Percentiles rank a stretch among this genome's conserved stretches.
phyloP scores from a whole-genome alignment of 1,140 invertebrate genomes.

The Zaprionus tsacasi region DNA sequence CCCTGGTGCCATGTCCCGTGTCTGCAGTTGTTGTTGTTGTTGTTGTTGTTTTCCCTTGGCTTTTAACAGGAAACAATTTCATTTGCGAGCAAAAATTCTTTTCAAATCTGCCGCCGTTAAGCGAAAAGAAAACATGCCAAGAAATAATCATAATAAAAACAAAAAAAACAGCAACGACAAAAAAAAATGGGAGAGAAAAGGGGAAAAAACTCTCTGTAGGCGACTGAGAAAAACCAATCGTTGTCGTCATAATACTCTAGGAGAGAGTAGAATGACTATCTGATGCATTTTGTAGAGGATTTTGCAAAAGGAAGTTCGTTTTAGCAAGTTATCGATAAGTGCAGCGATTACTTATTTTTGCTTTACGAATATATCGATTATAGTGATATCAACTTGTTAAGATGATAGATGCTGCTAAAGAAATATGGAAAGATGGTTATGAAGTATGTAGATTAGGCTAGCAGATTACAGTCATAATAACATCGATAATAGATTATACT shows the following conservation, averaged over 20 bases:
- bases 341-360: no score
- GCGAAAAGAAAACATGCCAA: constrained; percentile 80
- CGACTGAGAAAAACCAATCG: constrained; percentile 68
- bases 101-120: constrained; percentile 80
- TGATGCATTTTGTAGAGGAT: not conserved
- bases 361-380: no score
- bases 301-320: not conserved
- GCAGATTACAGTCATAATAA: no score
- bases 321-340: not conserved
- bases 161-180: constrained; percentile 22
- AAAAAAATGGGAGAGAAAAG: constrained; percentile 21
- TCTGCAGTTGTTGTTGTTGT: constrained; percentile 37
- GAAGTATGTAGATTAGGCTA: no score
- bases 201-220: constrained; percentile 35
- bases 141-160: constrained; percentile 80
- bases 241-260: constrained; percentile 16
- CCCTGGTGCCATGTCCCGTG: constrained; percentile 5
- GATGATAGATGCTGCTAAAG: no score
- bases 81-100: constrained; percentile 81
- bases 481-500: no score
- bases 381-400: no score
- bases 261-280: not conserved
- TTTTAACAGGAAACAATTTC: constrained; percentile 83
- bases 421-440: no score
- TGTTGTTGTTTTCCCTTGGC: constrained; percentile 49